phyloP scores from a whole-genome alignment of 2,113 vertebrate genomes.

The Bufo bufo region DNA sequence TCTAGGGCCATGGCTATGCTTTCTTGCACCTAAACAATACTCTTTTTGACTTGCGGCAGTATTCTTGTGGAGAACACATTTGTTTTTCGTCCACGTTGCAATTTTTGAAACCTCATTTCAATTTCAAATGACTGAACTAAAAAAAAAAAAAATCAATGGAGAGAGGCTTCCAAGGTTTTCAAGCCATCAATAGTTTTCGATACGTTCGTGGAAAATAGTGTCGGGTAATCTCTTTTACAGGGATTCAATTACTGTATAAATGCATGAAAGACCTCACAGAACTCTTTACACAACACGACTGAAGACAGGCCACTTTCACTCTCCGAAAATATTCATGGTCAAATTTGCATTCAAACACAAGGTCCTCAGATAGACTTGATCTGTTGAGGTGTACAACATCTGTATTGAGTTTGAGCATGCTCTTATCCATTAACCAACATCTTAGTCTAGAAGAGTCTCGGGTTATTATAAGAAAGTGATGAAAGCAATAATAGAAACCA shows the following conservation, averaged over 20 bases:
- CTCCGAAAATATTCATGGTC: conserved; percentile 14
- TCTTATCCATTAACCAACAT: conserved; percentile 28
- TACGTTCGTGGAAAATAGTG: background rate
- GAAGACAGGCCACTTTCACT: conserved; percentile 6
- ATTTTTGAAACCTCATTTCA: conserved; percentile 32
- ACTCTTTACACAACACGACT: background rate
- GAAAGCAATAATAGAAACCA: conserved; percentile 29
- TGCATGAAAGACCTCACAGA: conserved; percentile 9
- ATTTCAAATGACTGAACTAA: conserved; percentile 9
- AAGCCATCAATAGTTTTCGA: background rate
- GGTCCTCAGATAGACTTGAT: background rate
- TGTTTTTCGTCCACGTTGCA: conserved; percentile 5
- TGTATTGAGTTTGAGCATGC: conserved; percentile 36
- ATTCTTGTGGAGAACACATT: conserved; percentile 14
- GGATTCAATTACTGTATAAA: conserved; percentile 13
- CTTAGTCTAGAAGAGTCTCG: background rate
- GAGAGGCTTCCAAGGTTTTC: background rate
- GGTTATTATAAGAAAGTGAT: conserved; percentile 43
- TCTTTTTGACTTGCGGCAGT: background rate
- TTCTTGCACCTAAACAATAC: background rate
- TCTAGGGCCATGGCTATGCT: background rate
- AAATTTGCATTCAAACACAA: conserved; percentile 21
- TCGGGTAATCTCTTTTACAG: background rate
- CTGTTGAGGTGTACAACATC: conserved; percentile 37
- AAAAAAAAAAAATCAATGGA: background rate